Conservation (phyloP, 2,797 vertebrate genomes). For the Urocyon cinereoargenteus region DNA sequence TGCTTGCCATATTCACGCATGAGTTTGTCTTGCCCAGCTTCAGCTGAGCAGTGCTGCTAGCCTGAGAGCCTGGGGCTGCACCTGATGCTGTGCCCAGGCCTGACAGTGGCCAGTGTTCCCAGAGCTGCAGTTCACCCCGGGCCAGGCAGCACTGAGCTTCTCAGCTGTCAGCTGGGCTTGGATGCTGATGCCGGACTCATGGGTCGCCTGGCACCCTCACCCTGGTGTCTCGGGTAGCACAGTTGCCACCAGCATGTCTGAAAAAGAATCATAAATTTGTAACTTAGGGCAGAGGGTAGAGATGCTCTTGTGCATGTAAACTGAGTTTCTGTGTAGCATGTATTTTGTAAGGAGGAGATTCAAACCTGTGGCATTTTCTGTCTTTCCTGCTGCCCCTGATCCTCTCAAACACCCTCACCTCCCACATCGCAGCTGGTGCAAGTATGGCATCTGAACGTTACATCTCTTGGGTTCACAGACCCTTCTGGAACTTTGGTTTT, state of each 20-base stretch:
- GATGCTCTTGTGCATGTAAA: not conserved
- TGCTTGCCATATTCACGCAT: accelerated
- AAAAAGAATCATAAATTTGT: not conserved
- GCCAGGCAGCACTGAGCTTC: no score
- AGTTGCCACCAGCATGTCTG: not conserved
- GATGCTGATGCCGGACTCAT: not conserved
- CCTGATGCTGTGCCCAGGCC: not conserved
- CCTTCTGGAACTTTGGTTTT: not conserved
- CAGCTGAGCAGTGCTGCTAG: not conserved
- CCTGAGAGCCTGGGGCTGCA: accelerated
- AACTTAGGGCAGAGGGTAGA: not conserved
- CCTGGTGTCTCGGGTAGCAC: not conserved
- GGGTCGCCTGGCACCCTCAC: not conserved
- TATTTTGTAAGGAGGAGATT: constrained; percentile 26
- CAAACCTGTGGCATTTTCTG: not conserved
- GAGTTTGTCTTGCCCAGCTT: not conserved
- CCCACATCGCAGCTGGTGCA: not conserved
- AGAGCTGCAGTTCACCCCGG: not conserved
- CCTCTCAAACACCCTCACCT: not conserved
- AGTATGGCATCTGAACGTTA: not conserved
- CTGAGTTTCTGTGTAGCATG: not conserved
- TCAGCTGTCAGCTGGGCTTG: not conserved
- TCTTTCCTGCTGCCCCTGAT: not conserved
- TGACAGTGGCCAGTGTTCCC: accelerated
- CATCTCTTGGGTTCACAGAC: not conserved